Evolutionary conservation across 2,797 vertebrate genomes (phyloP).

Genomic region (Avahi laniger): DNA sequence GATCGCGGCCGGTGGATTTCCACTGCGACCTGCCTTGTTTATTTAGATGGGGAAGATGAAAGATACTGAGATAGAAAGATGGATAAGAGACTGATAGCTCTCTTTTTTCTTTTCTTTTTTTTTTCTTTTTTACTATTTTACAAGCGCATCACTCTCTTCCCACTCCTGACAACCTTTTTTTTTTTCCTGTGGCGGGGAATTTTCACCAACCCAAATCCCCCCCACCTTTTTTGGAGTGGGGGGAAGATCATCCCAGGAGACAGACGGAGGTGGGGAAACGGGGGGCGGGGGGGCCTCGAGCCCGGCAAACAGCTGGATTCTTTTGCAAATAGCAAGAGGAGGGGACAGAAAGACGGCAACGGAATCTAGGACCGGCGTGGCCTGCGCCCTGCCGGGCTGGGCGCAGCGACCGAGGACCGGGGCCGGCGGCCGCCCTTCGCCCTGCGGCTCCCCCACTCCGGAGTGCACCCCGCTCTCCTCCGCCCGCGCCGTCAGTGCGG

Average conservation of each 20-base stretch:
- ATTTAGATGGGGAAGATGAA: constrained; percentile 55
- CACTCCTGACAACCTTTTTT: constrained; percentile 36
- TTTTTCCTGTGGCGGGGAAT: constrained; percentile 39
- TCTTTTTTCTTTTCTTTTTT: not conserved
- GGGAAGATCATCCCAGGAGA: constrained; percentile 65
- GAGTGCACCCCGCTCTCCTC: constrained; percentile 61
- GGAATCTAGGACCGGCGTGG: constrained; percentile 58
- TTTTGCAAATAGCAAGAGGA: constrained; percentile 60
- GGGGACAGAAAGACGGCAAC: constrained; percentile 56
- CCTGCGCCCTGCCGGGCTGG: constrained; percentile 51
- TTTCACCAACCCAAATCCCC: constrained; percentile 43
- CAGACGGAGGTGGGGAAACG: constrained; percentile 63
- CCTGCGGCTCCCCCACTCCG: constrained; percentile 24
- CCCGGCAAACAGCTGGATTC: constrained; percentile 69
- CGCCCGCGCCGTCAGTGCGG: constrained; percentile 56
- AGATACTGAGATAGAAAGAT: constrained; percentile 31
- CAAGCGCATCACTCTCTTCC: constrained; percentile 51
- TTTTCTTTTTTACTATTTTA: constrained; percentile 38
- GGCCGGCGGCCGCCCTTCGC: not conserved
- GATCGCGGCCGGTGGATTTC: not conserved
- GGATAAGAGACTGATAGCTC: constrained; percentile 27
- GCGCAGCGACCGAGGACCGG: constrained; percentile 1
- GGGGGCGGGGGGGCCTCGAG: not conserved
- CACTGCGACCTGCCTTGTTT: constrained; percentile 67
- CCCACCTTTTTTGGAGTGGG: constrained; percentile 36